A percentile compares a stretch with the other conserved stretches of the same genome.
Evolutionary conservation across 2,888 invertebrate species (phyloP).

Genomic region (Oscheius sp.): DNA sequence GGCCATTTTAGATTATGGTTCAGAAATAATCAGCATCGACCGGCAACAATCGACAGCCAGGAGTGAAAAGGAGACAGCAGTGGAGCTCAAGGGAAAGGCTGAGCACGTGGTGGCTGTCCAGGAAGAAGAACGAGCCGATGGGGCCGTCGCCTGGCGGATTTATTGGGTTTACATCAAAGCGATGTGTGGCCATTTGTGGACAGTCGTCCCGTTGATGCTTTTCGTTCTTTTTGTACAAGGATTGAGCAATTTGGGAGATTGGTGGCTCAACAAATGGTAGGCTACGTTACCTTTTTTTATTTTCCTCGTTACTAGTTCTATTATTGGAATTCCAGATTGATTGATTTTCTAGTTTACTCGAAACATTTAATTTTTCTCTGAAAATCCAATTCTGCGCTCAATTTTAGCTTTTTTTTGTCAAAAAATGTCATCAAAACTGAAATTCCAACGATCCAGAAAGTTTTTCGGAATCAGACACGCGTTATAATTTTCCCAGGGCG

Average conservation of each 20-base stretch:
- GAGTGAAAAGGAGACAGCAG: conserved; percentile 25
- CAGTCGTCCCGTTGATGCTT: conserved; percentile 76
- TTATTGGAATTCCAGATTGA: background rate
- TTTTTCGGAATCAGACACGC: no score
- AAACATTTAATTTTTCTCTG: no score
- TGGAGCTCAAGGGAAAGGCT: conserved; percentile 25
- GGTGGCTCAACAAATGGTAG: conserved; percentile 85
- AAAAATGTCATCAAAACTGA: no score
- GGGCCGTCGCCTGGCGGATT: conserved; percentile 77
- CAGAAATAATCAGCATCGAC: conserved; percentile 27
- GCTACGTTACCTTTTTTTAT: background rate
- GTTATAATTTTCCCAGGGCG: no score
- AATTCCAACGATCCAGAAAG: no score
- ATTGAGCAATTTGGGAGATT: conserved; percentile 82
- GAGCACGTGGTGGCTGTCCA: conserved; percentile 35
- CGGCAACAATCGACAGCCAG: conserved; percentile 7
- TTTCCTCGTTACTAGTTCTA: conserved; percentile 1
- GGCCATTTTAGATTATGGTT: conserved; percentile 6
- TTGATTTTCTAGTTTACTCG: no score
- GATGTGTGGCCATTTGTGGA: conserved; percentile 75
- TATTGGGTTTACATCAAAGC: conserved; percentile 82
- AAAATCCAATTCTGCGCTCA: no score
- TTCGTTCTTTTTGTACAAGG: conserved; percentile 81
- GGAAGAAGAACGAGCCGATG: conserved; percentile 38
- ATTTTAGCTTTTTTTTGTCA: no score